Base-by-base conservation (phyloP, 1,140 invertebrate genomes). In the Drosophila lacteicornis region DNA sequence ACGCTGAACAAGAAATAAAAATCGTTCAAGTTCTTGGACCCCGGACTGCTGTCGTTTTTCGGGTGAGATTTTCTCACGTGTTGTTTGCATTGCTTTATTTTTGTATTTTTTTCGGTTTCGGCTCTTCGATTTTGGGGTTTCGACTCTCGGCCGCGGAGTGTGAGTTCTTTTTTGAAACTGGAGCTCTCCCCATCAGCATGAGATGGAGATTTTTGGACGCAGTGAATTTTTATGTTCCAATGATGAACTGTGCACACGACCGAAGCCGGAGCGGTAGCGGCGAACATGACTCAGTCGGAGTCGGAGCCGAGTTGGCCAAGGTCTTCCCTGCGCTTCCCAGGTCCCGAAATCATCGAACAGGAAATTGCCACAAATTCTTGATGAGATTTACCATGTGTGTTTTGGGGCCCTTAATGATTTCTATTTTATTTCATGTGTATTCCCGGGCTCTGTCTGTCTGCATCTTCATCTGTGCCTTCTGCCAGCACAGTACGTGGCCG, bases 211-310 rank as follows among this genome's bases (percentile, higher is more conserved):
- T 90, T 74, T 77, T 71, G 67, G 46, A 90, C 81, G 85, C 85
- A 90, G 85, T 90, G 85, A 90, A 90, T 90, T 90, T 90, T 90
- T 90, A 90, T 90, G 85, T 90, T 90, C 60, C 81, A 65, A 90
- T 85, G 85, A 90, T 90, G 85, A 90, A 90, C 85, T 90, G 81
- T 85, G 85, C 85, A 88, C 84, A 87, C 84, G 80, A 65, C 74
- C 75, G n/a, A 79, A 53, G 47, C 67, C 71, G 46, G 22, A 55
- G 53, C 53, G n/a, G 43, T 25, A 56, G 63, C 82, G 82, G 82
- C 82, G 19, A 90, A 87, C 80, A 88, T 87, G 84, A 87, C 80
- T 87, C 85, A 86, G 80, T 67, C 57, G 19, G 60, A 33, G 22
- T 36, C 49, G 13, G 51, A 70, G 43, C 49, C n/a, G 51, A 70